These are phyloP conservation scores for Spea multiplicata DNA, from an alignment of 2,113 vertebrate species.

Conservation along the genomic window DNA sequence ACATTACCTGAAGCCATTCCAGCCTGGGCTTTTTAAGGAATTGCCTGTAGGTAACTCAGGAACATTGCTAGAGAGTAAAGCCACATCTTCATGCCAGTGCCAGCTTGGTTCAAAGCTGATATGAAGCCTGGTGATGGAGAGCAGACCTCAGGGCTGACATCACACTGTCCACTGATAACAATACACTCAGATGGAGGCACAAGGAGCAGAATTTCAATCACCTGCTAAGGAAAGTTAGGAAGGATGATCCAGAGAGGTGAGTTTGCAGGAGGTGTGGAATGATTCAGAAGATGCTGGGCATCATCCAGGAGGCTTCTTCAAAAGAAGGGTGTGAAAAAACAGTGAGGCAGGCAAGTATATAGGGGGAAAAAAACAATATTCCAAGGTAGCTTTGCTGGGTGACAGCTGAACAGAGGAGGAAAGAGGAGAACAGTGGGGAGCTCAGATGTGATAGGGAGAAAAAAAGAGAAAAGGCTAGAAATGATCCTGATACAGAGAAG, in stretches of 20 bases:
- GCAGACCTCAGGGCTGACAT: background rate
- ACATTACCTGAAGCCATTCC: slow-evolving; percentile 3
- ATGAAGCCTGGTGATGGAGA: background rate
- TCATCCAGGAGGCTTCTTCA: background rate
- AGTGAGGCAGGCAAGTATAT: background rate
- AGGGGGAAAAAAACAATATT: background rate
- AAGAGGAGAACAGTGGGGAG: background rate
- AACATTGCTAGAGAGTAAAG: background rate
- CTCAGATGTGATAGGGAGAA: background rate
- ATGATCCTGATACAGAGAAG: background rate
- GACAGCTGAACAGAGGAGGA: background rate
- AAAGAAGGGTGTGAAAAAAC: background rate
- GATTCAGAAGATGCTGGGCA: no score
- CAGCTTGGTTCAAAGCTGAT: background rate
- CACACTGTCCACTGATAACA: background rate
- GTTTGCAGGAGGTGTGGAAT: background rate
- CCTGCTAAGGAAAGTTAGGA: background rate
- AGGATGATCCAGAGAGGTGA: background rate
- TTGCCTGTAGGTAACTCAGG: background rate
- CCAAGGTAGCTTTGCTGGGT: background rate
- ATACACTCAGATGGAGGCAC: background rate
- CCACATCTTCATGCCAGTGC: background rate
- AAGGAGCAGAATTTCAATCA: background rate
- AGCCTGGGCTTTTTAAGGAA: background rate
- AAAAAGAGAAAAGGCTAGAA: background rate